Base-by-base conservation (phyloP, 2,113 vertebrate species). In the Leptosomus discolor region DNA sequence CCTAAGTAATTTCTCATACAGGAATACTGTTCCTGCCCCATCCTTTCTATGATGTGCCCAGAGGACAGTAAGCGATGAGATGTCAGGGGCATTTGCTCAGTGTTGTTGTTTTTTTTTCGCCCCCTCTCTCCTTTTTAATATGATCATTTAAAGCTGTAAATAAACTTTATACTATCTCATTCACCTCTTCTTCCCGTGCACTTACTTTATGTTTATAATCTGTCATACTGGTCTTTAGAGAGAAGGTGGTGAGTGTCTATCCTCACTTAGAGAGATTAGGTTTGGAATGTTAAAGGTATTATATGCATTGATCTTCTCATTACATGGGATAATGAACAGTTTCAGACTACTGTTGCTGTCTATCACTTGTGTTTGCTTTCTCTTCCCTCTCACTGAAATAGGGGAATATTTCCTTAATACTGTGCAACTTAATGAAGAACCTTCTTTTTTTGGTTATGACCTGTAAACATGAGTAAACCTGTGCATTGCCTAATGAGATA, bases 81-180 rank as follows among this genome's bases (percentile, higher is more conserved):
- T 86, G 34, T 26, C 3, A 6, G 21, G 46, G 13, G 10, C 43
- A 24, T 91, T 91, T 88, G 21, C 46, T 88, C 41, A 26, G 5
- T 88, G 29, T 37, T 91, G 16, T 0, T 0, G 7, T 54, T 53
- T 69, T 69, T 6, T 2, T 3, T n/a, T n/a, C n/a, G n/a, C 5
- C 12, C 2, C 2, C 6, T 30, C n/a, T 56, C 9, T 51, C 13
- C 27, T 64, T 96, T 88, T 85, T 64, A 23, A 21, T 82, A 4
- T 39, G 16, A 83, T 43, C 27, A n/a, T 54, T 69, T 69, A 77
- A 86, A 81, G 29, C n/a, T 89, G 12, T 77, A 54, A 85, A 80
- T 88, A 75, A 83, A 77, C 24, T 80, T 80, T 5, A 45, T 3
- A 4, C 11, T 53, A 0, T 39, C 41, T 91, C 29, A 16, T 85